Percentiles rank a stretch among this genome's conserved stretches.
Conservation (phyloP, 2,888 invertebrate species). For the Clunio marinus region DNA sequence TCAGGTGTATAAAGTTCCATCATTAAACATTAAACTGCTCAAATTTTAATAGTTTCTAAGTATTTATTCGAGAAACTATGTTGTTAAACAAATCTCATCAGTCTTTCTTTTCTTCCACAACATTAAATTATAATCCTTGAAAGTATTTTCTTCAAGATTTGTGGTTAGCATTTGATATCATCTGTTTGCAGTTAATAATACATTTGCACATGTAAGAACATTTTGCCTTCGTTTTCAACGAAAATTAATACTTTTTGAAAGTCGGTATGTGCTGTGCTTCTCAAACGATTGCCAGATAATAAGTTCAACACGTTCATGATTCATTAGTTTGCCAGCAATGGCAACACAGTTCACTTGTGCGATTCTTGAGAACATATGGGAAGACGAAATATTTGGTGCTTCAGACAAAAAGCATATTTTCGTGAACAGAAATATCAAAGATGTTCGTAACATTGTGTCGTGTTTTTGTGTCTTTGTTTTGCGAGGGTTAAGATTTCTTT, state of each 20-base stretch:
- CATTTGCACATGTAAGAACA: background rate
- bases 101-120: background rate
- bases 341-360: constrained; percentile 11
- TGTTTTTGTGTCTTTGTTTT: background rate
- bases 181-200: constrained; percentile 10
- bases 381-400: background rate
- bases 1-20: constrained; percentile 27
- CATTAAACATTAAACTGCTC: constrained; percentile 11
- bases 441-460: background rate
- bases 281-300: background rate
- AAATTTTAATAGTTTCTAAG: too few species aligned
- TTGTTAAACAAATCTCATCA: too few species aligned
- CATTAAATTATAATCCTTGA: background rate
- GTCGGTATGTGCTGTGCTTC: background rate
- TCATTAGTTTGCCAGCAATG: background rate
- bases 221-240: background rate
- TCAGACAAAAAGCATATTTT: background rate
- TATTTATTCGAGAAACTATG: too few species aligned
- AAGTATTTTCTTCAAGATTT: background rate
- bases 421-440: background rate
- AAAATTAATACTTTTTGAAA: constrained; percentile 4
- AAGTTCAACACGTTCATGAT: background rate
- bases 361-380: background rate
- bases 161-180: constrained; percentile 3
- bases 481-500: background rate